Evolutionary conservation across 2,888 invertebrate genomes (phyloP), one percentile per base, ranked within the genome.

Genomic region (Hypolimnas misippus): DNA sequence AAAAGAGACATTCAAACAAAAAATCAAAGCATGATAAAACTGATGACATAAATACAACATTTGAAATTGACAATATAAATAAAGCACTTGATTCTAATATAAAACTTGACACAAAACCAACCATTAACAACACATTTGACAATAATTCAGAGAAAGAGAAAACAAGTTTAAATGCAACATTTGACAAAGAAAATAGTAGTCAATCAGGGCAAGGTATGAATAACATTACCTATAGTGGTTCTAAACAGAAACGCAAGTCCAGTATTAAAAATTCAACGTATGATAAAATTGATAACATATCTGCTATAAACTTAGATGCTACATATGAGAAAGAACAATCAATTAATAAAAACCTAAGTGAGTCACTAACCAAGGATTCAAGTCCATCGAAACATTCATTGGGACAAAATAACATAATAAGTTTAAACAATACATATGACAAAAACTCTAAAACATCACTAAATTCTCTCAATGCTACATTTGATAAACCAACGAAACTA

Each of bases 341-440:
- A 44, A 52, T n/a, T 19, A 62, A 63, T 16, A 2, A 38, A 38
- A 69, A n/a, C n/a, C n/a, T n/a, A 21, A 7, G 7, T n/a, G 50
- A 29, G 16, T n/a, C 8, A 8, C n/a, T 21, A 50, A 19, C 6
- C 17, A 31, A 8, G 55, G 52, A 17, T 10, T 17, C 3, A 19
- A 55, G 16, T 12, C 35, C 40, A 17, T 59, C 63, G 21, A 55
- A 49, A 25, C 14, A 33, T 38, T 58, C 53, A 10, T 4, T 57
- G 3, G 49, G 50, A 14, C 25, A 54, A 54, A 49, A 14, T 50
- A 33, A 10, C 17, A 21, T 55, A 1, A n/a, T 21, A 17, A 61
- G 44, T 19, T 58, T 70, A 7, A 71, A 72, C 49, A 57, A 54
- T 7, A 71, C 69, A 14, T 70, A 65, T 63, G 68, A 72, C 19